A percentile compares a stretch with the other conserved stretches of the same genome.
These are phyloP conservation scores for Haliclona indistincta DNA, from an alignment of 37 sponge, comb jelly and placozoan species.

Conservation along the genomic window DNA sequence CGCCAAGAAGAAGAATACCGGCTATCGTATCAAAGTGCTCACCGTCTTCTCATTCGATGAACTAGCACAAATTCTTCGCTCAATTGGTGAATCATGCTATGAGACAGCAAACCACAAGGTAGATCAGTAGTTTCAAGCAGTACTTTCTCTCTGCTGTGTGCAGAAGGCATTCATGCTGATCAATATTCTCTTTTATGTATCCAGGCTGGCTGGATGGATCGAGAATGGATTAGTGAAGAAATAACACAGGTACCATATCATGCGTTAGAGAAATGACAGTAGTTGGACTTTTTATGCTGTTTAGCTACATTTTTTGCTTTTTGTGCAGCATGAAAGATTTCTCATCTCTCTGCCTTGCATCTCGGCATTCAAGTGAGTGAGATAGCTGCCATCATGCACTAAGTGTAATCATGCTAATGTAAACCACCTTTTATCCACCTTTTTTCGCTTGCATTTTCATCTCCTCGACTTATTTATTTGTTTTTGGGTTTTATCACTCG, in stretches of 20 bases:
- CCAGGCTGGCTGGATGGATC: background rate
- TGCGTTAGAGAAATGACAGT: background rate
- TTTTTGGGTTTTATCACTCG: no score
- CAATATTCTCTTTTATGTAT: background rate
- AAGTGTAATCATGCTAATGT: no score
- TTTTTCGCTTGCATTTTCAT: no score
- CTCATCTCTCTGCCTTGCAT: constrained; percentile 64
- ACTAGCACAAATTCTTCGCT: constrained; percentile 42
- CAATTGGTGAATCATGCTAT: constrained; percentile 21
- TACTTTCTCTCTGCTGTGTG: background rate
- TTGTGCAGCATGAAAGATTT: constrained; percentile 54
- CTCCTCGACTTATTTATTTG: no score
- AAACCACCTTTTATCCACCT: no score
- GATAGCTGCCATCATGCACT: no score
- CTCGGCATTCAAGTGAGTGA: constrained; percentile 58
- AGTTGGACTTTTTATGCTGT: background rate
- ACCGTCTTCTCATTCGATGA: constrained; percentile 17
- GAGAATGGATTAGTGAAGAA: constrained; percentile 3
- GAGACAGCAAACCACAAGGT: background rate
- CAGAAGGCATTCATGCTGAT: background rate
- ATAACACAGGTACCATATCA: background rate
- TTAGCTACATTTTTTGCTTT: constrained; percentile 2
- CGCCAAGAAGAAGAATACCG: constrained; percentile 82
- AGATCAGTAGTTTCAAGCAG: background rate
- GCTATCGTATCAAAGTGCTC: constrained; percentile 39